A percentile compares a stretch with the other conserved stretches of the same genome.
These are phyloP conservation scores for Apotomis capreana DNA, from an alignment of 2,888 invertebrate species.

Conservation along the genomic window DNA sequence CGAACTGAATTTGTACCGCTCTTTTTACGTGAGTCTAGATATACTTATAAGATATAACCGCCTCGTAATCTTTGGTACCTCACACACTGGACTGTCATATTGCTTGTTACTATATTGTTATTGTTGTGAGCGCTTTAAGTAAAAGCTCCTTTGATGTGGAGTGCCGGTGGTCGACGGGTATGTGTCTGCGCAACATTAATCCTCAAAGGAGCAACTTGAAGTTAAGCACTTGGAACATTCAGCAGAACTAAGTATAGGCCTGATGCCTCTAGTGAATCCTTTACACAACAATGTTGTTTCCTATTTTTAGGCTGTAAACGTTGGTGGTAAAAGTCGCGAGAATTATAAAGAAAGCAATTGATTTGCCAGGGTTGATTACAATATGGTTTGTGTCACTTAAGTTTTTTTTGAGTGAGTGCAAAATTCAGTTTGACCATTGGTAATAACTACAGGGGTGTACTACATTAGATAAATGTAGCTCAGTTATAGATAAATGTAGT, in stretches of 20 bases:
- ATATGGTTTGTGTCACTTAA: too few species aligned
- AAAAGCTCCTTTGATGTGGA: conserved; percentile 34
- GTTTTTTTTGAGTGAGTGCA: too few species aligned
- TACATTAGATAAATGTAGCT: too few species aligned
- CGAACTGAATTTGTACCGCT: too few species aligned
- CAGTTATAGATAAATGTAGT: too few species aligned
- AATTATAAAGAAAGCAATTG: neutral
- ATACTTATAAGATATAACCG: too few species aligned
- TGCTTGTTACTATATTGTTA: conserved; percentile 1
- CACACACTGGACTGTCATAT: conserved; percentile 2
- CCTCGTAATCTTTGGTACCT: too few species aligned
- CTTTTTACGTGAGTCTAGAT: too few species aligned
- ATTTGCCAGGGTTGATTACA: neutral
- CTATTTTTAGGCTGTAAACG: conserved; percentile 5
- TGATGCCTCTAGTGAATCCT: conserved; percentile 22
- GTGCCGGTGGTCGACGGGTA: conserved; percentile 33
- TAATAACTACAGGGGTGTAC: too few species aligned
- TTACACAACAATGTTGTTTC: conserved; percentile 26
- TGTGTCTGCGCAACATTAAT: conserved; percentile 53
- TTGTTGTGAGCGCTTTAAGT: conserved; percentile 15
- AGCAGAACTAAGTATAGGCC: conserved; percentile 41
- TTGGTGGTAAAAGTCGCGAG: neutral
- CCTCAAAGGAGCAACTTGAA: conserved; percentile 53
- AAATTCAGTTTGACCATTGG: too few species aligned
- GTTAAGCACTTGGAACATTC: conserved; percentile 46